Base-by-base conservation (phyloP, 2,888 invertebrate genomes). In the Plemyria rubiginata region DNA sequence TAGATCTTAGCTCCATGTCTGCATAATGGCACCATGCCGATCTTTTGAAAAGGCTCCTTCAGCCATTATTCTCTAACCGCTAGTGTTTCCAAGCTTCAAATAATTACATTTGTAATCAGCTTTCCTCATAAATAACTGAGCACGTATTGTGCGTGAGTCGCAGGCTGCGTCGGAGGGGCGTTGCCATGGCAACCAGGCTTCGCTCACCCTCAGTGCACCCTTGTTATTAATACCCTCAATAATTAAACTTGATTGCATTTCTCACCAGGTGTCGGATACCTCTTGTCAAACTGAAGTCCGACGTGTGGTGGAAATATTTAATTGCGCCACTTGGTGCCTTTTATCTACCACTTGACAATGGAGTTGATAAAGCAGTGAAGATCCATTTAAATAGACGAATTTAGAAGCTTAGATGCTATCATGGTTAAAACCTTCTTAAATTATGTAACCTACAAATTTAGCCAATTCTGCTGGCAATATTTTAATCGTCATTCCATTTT, bases 241-340 rank as follows among this genome's bases (percentile, higher is more conserved):
- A 91, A 92, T 92, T 92, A 92, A 92, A 90, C 90, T 89, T 92
- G 91, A 92, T 92, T 92, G 92, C 90, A 89, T 90, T 92, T 90
- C 92, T 86, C 91, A 86, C 91, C 92, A 92, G 92, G 92, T 92
- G 92, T 85, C 87, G 77, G 90, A 87, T 90, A 88, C 80, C 87
- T 86, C 81, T 87, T 84, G 87, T 86, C 87, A 84, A 82, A 84
- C 70, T 66, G 67, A 65, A 68, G 67, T 62, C 65, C 63, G 67
- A 61, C 58, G 62, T 66, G 57, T 62, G 62, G 54, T 59, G 55
- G 59, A 65, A 46, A 65, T 62, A 66, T 64, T 59, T 71, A 68
- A 71, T 71, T 67, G 64, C 55, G 41, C 15, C 64, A 59, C 65
- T 71, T 62, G 64, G n/a, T 56, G 13, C 15, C 51, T 32, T 8